Percentiles rank a stretch among this genome's conserved stretches.
These are phyloP conservation scores for Excalfactoria chinensis DNA, from an alignment of 2,113 vertebrate species.

Conservation along the genomic window DNA sequence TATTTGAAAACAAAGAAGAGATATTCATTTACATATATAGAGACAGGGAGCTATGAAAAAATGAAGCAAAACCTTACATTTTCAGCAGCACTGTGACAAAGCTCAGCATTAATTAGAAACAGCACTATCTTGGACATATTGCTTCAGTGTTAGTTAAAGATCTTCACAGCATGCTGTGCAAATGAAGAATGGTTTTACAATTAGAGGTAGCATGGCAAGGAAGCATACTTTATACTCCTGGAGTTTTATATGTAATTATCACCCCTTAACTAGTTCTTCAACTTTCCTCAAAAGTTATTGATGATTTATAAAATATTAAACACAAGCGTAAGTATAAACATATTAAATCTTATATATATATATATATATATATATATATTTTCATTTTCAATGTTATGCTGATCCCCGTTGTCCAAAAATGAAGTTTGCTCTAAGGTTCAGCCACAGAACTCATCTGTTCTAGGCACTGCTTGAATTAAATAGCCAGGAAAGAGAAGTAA, in stretches of 20 bases:
- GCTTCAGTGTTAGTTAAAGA: background rate
- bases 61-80: background rate
- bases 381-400: background rate
- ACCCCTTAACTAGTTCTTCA: background rate
- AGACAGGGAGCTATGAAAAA: background rate
- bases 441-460: background rate
- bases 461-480: background rate
- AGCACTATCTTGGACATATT: background rate
- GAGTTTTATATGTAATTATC: background rate
- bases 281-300: background rate
- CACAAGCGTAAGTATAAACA: background rate
- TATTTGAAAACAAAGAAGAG: background rate
- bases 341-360: background rate
- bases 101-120: constrained; percentile 11
- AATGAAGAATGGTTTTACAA: background rate
- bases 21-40: background rate
- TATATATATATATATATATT: no score
- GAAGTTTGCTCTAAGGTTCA: background rate
- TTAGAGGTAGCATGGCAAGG: background rate
- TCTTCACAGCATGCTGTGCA: background rate
- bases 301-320: background rate
- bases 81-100: background rate
- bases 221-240: background rate
- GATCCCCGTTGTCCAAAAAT: background rate
- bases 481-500: background rate